Evolutionary conservation across 2,797 vertebrate species (phyloP).

Genomic region (Fundulus diaphanus): DNA sequence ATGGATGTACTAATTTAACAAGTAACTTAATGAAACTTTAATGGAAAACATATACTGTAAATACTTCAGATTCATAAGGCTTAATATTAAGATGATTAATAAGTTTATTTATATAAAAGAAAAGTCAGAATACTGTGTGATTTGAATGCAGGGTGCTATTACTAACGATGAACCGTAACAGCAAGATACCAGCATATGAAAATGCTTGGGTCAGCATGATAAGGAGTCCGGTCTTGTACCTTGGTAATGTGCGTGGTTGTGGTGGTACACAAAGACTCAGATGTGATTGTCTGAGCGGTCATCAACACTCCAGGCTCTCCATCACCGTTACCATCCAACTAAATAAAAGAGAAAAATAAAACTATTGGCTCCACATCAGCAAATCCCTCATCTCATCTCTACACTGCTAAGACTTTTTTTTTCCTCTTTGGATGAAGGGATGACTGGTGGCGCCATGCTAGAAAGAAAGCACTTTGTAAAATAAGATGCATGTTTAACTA

Average conservation of each 20-base stretch:
- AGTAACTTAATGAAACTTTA: background rate
- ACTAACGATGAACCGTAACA: background rate
- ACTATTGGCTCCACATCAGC: background rate
- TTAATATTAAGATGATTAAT: no score
- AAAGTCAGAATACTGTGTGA: background rate
- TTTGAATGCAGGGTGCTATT: background rate
- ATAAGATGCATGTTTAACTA: background rate
- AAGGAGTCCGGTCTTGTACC: conserved; percentile 77
- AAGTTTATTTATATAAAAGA: background rate
- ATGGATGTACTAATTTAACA: background rate
- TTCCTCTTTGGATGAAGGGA: conserved; percentile 26
- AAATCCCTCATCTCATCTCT: background rate
- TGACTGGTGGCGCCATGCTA: conserved; percentile 31
- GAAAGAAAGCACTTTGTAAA: conserved; percentile 32
- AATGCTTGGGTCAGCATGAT: background rate
- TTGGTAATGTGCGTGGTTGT: conserved; percentile 99
- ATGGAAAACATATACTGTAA: background rate
- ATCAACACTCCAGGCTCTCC: conserved; percentile 89
- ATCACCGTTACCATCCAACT: conserved; percentile 89
- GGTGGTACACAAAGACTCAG: conserved; percentile 95
- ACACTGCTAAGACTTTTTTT: background rate
- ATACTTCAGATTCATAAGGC: no score
- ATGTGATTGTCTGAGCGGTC: conserved; percentile 97
- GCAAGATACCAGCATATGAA: background rate
- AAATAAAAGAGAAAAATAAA: conserved; percentile 15